Evolutionary conservation across 2,888 invertebrate genomes (phyloP).

Genomic region (Temnothorax unifasciatus): DNA sequence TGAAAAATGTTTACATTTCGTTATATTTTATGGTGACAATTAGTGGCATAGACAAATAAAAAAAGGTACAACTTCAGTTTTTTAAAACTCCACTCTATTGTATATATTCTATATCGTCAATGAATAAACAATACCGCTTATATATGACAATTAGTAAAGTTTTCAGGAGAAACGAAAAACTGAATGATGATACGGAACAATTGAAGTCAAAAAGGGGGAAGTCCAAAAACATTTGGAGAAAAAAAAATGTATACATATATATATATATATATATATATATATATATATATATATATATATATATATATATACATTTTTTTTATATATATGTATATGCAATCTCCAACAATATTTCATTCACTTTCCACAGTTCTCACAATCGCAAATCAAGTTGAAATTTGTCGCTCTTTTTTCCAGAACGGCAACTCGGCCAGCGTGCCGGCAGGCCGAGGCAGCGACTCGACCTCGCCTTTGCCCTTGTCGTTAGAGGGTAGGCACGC

Average conservation of each 20-base stretch:
- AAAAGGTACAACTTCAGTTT: not conserved
- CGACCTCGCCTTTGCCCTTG: constrained; percentile 61
- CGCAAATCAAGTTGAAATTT: not conserved
- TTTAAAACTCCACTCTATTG: not conserved
- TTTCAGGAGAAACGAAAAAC: too few relatives aligned
- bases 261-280: too few relatives aligned
- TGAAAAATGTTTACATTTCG: not conserved
- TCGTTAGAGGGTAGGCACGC: constrained; percentile 66
- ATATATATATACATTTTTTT: too few relatives aligned
- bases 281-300: too few relatives aligned
- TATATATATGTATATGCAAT: too few relatives aligned
- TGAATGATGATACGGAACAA: too few relatives aligned
- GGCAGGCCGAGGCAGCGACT: constrained; percentile 67
- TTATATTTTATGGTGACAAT: not conserved
- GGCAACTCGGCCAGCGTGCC: constrained; percentile 68
- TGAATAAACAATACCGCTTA: too few relatives aligned
- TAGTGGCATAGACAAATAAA: not conserved
- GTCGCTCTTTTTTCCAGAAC: constrained; percentile 63
- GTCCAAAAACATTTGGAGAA: too few relatives aligned
- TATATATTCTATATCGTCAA: not conserved
- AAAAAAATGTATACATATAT: too few relatives aligned
- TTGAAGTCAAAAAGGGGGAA: too few relatives aligned
- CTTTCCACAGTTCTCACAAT: not conserved
- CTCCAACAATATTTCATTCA: not conserved
- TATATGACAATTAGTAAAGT: too few relatives aligned